These are phyloP conservation scores for Muricea muricata DNA, from an alignment of 92 coral and sea anemone species.

Conservation along the genomic window DNA sequence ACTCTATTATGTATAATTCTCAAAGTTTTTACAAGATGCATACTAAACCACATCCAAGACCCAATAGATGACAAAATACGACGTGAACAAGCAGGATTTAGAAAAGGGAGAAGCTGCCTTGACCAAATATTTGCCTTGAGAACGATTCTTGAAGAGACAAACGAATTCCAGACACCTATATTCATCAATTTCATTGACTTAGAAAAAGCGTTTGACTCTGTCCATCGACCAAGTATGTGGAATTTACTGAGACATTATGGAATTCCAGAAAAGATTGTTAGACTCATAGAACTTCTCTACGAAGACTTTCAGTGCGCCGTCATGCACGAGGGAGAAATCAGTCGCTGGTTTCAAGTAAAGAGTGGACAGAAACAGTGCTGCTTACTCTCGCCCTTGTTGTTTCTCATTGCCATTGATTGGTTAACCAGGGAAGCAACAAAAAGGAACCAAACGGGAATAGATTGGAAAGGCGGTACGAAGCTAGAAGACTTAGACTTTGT, in stretches of 20 bases:
- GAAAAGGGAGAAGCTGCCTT: conserved; percentile 13
- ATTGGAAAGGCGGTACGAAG: conserved; percentile 18
- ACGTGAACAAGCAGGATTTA: conserved; percentile 44
- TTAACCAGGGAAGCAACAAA: conserved; percentile 15
- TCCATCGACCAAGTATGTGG: conserved; percentile 25
- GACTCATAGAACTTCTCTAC: background rate
- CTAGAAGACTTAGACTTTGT: conserved; percentile 33
- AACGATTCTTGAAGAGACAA: conserved; percentile 34
- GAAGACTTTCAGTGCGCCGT: conserved; percentile 21
- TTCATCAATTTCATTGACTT: conserved; percentile 37
- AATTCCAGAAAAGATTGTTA: conserved; percentile 8
- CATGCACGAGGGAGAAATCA: conserved; percentile 10
- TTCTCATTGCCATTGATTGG: conserved; percentile 33
- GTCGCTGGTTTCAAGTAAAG: background rate
- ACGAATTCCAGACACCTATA: conserved; percentile 14
- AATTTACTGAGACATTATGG: conserved; percentile 41
- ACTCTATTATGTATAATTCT: too few relatives aligned
- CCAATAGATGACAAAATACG: conserved; percentile 13
- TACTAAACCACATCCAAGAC: conserved; percentile 8
- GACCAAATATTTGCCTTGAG: conserved; percentile 28
- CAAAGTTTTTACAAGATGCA: conserved; percentile 16
- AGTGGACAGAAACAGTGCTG: conserved; percentile 7
- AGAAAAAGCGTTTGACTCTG: conserved; percentile 36
- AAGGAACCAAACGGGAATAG: conserved; percentile 13
- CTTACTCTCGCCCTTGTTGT: conserved; percentile 17